These are phyloP conservation scores for Venturia canescens DNA, from an alignment of 1,140 invertebrate genomes.

Conservation along the genomic window DNA sequence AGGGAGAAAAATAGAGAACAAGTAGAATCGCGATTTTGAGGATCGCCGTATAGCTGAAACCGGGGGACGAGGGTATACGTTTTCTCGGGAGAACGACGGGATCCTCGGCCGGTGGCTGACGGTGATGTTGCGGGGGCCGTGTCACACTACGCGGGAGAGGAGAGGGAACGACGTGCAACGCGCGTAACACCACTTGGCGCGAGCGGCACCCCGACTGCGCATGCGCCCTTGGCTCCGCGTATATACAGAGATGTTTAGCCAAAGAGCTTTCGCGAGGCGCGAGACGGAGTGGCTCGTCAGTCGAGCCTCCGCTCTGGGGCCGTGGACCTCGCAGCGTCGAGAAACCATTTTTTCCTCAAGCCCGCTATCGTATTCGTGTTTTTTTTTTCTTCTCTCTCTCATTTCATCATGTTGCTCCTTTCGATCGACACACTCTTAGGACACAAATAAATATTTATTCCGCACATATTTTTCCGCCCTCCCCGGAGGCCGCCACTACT, in stretches of 20 bases:
- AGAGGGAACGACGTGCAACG: constrained; percentile 14
- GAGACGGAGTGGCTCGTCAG: constrained; percentile 43
- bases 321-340: constrained; percentile 18
- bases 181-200: constrained; percentile 32
- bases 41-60: constrained; percentile 18
- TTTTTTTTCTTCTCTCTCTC: neutral
- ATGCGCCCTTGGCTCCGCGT: neutral
- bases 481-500: no score
- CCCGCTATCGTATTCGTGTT: neutral
- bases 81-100: neutral
- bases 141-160: constrained; percentile 22
- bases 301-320: constrained; percentile 44
- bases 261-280: neutral
- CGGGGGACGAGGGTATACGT: neutral
- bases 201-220: neutral
- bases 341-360: neutral
- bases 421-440: no score
- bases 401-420: neutral
- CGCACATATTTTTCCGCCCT: no score
- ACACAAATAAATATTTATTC: no score
- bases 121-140: constrained; percentile 18
- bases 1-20: neutral
- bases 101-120: constrained; percentile 21
- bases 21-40: constrained; percentile 33
- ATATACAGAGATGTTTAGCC: neutral